A percentile compares a stretch with the other conserved stretches of the same genome.
Conservation (phyloP, 2,113 vertebrate species). For the Elaphurus davidianus region DNA sequence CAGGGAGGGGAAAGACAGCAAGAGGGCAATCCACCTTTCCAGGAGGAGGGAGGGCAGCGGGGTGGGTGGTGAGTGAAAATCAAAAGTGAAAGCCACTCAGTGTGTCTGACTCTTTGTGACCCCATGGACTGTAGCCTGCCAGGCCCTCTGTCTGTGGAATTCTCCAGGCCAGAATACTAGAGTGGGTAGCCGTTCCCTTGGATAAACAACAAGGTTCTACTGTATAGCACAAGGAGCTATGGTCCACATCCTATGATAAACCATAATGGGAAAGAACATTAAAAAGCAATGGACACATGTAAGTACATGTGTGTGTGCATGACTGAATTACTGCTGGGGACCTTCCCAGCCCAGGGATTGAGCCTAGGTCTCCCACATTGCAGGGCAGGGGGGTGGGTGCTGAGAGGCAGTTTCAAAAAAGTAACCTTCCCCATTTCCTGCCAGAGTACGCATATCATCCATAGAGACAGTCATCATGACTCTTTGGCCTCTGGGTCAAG, state of each 20-base stretch:
- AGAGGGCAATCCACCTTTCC: not conserved
- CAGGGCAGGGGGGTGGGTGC: no score
- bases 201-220: not conserved
- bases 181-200: not conserved
- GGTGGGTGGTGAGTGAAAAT: not conserved
- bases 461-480: rapidly evolving
- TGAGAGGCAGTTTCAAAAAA: not conserved
- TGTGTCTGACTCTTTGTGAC: not conserved
- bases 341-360: not conserved
- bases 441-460: not conserved
- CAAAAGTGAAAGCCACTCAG: not conserved
- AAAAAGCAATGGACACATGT: not conserved
- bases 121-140: not conserved
- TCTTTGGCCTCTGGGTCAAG: not conserved
- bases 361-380: not conserved
- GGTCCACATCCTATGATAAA: not conserved
- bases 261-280: not conserved
- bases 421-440: not conserved
- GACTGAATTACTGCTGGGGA: not conserved
- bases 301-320: not conserved
- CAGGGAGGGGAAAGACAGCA: not conserved
- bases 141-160: not conserved
- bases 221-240: not conserved
- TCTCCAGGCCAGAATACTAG: not conserved
- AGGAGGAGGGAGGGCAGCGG: not conserved